phyloP scores from a whole-genome alignment of 2,113 vertebrate species.

The Sinocyclocheilus anshuiensis region DNA sequence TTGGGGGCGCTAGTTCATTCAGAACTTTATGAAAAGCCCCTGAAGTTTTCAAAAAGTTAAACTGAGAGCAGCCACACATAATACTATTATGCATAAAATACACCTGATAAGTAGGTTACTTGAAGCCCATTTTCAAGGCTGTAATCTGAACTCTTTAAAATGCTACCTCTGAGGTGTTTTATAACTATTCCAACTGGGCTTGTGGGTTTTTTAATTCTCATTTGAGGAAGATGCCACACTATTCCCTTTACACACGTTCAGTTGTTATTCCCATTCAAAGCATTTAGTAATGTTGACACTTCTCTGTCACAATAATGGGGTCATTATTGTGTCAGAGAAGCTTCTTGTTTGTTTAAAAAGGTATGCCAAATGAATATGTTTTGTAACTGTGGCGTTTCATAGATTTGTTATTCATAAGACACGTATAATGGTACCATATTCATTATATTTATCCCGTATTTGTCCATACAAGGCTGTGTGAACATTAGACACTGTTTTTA shows the following conservation, averaged over 20 bases:
- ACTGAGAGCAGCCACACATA: background rate
- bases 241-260: too few relatives aligned
- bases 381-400: background rate
- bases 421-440: background rate
- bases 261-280: too few relatives aligned
- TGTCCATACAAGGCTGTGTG: background rate
- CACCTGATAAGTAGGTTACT: background rate
- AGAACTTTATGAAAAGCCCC: background rate
- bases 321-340: too few relatives aligned
- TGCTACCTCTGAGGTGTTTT: too few relatives aligned
- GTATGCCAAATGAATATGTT: background rate
- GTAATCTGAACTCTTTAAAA: too few relatives aligned
- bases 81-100: background rate
- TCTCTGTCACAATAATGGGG: too few relatives aligned
- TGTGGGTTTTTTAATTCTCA: too few relatives aligned
- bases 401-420: background rate
- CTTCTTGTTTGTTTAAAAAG: too few relatives aligned
- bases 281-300: too few relatives aligned
- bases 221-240: too few relatives aligned
- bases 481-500: background rate
- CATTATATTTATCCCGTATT: background rate
- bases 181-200: too few relatives aligned
- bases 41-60: background rate
- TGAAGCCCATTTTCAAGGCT: too few relatives aligned
- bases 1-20: constrained; percentile 48